A percentile compares a stretch with the other conserved stretches of the same genome.
phyloP scores from a whole-genome alignment of 2,888 invertebrate species.

The Prionchulus punctatus region DNA sequence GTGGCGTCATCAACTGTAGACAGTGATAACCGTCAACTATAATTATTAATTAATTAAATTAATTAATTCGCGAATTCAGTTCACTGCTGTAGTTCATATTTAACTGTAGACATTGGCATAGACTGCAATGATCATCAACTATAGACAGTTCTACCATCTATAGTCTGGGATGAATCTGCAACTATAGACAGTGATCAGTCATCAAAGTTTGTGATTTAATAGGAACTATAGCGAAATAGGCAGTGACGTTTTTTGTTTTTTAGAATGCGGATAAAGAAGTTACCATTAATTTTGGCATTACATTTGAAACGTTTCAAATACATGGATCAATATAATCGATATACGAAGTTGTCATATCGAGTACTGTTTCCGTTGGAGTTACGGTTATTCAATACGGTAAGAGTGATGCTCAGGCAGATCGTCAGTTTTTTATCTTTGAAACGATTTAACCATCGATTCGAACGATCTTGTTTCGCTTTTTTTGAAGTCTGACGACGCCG shows the following conservation, averaged over 20 bases:
- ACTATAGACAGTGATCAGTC: too few relatives aligned
- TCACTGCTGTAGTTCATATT: neutral
- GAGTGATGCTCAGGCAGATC: too few relatives aligned
- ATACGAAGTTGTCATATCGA: constrained; percentile 95
- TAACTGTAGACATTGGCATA: neutral
- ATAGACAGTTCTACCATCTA: too few relatives aligned
- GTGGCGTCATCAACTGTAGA: too few relatives aligned
- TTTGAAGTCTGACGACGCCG: constrained; percentile 83
- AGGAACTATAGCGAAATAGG: too few relatives aligned
- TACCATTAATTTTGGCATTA: constrained; percentile 88
- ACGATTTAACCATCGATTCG: neutral
- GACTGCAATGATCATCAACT: too few relatives aligned
- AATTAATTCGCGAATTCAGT: neutral
- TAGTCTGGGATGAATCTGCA: too few relatives aligned
- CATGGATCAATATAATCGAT: constrained; percentile 93
- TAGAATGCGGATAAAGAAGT: constrained; percentile 91
- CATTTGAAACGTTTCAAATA: constrained; percentile 67
- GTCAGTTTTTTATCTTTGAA: too few relatives aligned
- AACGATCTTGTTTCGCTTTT: constrained; percentile 9
- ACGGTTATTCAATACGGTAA: constrained; percentile 86
- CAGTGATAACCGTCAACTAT: neutral
- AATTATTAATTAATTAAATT: neutral
- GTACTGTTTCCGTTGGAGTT: constrained; percentile 96
- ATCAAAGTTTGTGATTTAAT: too few relatives aligned
- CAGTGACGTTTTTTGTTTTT: constrained; percentile 19